A percentile compares a stretch with the other conserved stretches of the same genome.
phyloP scores from a whole-genome alignment of 2,797 vertebrate species.

The Euthynnus affinis region DNA sequence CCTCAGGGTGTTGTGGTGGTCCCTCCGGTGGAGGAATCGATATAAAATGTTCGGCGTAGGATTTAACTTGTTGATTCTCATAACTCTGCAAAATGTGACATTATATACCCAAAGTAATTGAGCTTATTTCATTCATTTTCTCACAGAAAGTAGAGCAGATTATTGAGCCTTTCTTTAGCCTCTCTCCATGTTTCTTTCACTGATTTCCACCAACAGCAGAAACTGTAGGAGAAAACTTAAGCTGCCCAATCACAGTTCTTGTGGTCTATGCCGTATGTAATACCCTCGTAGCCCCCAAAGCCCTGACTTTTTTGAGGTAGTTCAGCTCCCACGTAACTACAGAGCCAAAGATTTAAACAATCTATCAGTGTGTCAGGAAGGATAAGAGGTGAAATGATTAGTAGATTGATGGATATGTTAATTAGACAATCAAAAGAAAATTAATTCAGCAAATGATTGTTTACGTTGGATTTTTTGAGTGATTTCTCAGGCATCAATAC shows the following conservation, averaged over 20 bases:
- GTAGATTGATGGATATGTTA: too few species aligned
- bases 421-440: too few species aligned
- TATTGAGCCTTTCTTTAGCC: background rate
- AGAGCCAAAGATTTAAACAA: background rate
- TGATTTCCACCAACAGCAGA: background rate
- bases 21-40: background rate
- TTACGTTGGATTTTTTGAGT: too few species aligned
- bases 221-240: background rate
- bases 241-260: background rate
- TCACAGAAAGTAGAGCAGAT: background rate
- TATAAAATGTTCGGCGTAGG: background rate
- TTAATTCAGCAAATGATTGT: too few species aligned
- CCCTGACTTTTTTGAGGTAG: background rate
- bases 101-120: background rate
- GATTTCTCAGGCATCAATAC: too few species aligned
- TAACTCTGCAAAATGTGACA: background rate
- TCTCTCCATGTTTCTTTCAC: background rate
- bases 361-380: background rate
- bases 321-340: background rate
- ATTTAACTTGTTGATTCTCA: conserved; percentile 23
- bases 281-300: too few species aligned
- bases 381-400: too few species aligned
- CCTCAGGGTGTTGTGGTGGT: conserved; percentile 1
- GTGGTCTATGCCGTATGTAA: too few species aligned
- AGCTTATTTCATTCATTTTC: background rate